Evolutionary conservation across 2,888 invertebrate species (phyloP).

Genomic region (Harpagoxenus sublaevis): DNA sequence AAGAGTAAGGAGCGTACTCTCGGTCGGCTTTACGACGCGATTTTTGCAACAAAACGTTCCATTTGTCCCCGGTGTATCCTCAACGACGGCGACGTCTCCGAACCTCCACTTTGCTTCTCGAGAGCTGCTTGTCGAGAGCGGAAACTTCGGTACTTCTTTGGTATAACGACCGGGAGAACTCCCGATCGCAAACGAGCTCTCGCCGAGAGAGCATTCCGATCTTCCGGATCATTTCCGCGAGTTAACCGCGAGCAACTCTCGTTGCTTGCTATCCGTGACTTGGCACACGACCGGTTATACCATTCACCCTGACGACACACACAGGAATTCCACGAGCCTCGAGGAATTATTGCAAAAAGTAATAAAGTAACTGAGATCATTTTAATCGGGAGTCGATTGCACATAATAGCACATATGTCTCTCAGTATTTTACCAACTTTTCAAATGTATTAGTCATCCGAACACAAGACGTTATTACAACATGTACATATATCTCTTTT

Average conservation of each 20-base stretch:
- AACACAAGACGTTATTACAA: background rate
- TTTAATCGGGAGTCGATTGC: slow-evolving; percentile 18
- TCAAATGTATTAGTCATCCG: background rate
- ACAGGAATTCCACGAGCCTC: slow-evolving; percentile 26
- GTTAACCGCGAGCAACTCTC: slow-evolving; percentile 64
- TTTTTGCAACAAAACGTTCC: slow-evolving; percentile 63
- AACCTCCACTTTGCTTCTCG: slow-evolving; percentile 40
- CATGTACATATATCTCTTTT: background rate
- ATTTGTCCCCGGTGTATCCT: slow-evolving; percentile 59
- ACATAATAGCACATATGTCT: background rate
- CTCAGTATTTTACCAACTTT: background rate
- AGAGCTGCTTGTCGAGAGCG: slow-evolving; percentile 57
- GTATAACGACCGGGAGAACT: slow-evolving; percentile 67
- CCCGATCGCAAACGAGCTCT: slow-evolving; percentile 47
- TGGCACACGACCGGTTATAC: slow-evolving; percentile 67
- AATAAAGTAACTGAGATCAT: slow-evolving; percentile 17
- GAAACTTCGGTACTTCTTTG: slow-evolving; percentile 72
- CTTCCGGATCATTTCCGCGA: slow-evolving; percentile 75
- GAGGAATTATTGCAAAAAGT: slow-evolving; percentile 20
- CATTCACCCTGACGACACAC: slow-evolving; percentile 29
- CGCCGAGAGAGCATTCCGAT: slow-evolving; percentile 49
- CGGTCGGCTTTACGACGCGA: slow-evolving; percentile 46
- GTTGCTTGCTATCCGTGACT: slow-evolving; percentile 56
- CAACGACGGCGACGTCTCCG: slow-evolving; percentile 42
- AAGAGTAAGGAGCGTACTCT: slow-evolving; percentile 10